These are phyloP conservation scores for Spheniscus humboldti DNA, from an alignment of 2,797 vertebrate genomes.

Conservation along the genomic window DNA sequence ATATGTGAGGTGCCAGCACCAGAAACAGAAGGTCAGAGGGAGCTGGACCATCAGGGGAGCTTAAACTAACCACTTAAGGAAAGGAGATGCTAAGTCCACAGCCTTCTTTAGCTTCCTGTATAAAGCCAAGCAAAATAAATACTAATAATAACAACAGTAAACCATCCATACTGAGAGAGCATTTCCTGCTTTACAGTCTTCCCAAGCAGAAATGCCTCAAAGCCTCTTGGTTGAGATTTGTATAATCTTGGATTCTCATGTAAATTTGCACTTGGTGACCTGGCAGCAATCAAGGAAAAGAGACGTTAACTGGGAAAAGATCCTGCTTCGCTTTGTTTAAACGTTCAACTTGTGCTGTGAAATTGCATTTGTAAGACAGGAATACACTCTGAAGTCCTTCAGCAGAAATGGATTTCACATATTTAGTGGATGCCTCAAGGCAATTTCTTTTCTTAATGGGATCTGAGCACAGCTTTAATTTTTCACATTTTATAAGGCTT, in stretches of 20 bases:
- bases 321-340: constrained; percentile 54
- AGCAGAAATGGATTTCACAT: constrained; percentile 67
- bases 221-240: constrained; percentile 40
- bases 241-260: constrained; percentile 15
- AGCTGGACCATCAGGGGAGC: neutral
- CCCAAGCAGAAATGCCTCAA: constrained; percentile 14
- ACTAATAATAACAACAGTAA: constrained; percentile 6
- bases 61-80: neutral
- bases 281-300: constrained; percentile 38
- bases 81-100: neutral
- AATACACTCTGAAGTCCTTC: constrained; percentile 65
- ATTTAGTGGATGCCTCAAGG: constrained; percentile 65
- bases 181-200: neutral
- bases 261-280: constrained; percentile 58
- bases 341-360: constrained; percentile 54
- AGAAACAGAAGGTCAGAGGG: neutral
- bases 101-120: neutral
- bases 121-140: constrained; percentile 4
- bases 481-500: constrained; percentile 64
- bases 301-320: constrained; percentile 12
- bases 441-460: constrained; percentile 68
- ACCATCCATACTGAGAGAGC: neutral
- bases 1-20: neutral
- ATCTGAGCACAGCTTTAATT: constrained; percentile 63
- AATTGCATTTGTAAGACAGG: constrained; percentile 63